phyloP scores from a whole-genome alignment of 2,888 invertebrate genomes.

The Blastobasis adustella region DNA sequence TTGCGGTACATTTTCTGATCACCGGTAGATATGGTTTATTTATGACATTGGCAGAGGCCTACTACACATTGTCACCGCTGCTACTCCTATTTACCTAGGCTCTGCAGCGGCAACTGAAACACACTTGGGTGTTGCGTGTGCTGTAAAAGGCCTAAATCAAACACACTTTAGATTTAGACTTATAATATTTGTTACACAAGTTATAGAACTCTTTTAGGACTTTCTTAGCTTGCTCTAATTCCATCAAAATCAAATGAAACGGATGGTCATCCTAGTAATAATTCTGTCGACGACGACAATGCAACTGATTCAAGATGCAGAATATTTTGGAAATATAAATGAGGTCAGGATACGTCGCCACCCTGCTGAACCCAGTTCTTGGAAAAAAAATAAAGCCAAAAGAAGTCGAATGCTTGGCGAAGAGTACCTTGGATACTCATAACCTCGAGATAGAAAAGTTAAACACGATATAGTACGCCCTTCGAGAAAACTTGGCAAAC shows the following conservation, averaged over 20 bases:
- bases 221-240: too few relatives aligned
- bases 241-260: background rate
- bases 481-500: conserved; percentile 5
- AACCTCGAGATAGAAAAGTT: conserved; percentile 7
- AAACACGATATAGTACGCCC: conserved; percentile 10
- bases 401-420: conserved; percentile 13
- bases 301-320: background rate
- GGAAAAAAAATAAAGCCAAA: conserved; percentile 15
- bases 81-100: too few relatives aligned
- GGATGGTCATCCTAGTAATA: background rate
- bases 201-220: too few relatives aligned
- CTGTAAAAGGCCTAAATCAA: too few relatives aligned
- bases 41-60: too few relatives aligned
- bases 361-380: conserved; percentile 7
- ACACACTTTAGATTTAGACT: too few relatives aligned
- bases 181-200: too few relatives aligned
- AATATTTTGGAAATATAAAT: conserved; percentile 6
- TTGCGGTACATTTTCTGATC: too few relatives aligned
- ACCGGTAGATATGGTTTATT: too few relatives aligned
- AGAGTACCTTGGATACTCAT: conserved; percentile 16
- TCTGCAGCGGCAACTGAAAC: too few relatives aligned
- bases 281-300: background rate
- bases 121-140: too few relatives aligned
- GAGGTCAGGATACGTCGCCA: conserved; percentile 15
- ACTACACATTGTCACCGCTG: too few relatives aligned